Percentiles rank a stretch among this genome's conserved stretches.
Evolutionary conservation across 1,140 invertebrate genomes (phyloP).

Genomic region (Marisa cornuarietis): DNA sequence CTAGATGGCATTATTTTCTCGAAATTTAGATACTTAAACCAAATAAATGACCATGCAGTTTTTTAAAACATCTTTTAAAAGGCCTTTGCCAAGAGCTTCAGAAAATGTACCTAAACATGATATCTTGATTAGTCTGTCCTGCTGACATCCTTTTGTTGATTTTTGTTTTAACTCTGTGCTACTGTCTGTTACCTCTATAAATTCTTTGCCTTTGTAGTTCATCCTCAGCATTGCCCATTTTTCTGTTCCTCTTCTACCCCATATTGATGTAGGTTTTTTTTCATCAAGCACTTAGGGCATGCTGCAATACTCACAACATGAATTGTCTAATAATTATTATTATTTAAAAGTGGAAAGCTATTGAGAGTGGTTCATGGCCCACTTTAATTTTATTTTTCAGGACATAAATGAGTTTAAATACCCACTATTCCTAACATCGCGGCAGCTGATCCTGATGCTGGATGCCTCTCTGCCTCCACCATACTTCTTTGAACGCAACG

Average conservation of each 20-base stretch:
- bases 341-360: neutral
- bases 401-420: slow-evolving; percentile 40
- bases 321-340: neutral
- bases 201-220: neutral
- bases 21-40: too few species aligned
- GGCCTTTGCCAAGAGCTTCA: too few species aligned
- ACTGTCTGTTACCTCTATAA: neutral
- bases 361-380: too few species aligned
- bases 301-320: neutral
- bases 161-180: neutral
- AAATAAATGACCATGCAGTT: too few species aligned
- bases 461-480: slow-evolving; percentile 47
- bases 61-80: too few species aligned
- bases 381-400: slow-evolving; percentile 23
- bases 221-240: neutral
- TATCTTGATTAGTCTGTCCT: neutral
- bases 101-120: too few species aligned
- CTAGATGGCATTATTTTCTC: too few species aligned
- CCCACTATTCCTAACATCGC: slow-evolving; percentile 53
- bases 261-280: neutral
- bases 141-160: neutral
- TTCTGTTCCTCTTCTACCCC: neutral
- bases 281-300: neutral
- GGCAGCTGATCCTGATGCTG: slow-evolving; percentile 48
- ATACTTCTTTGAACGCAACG: slow-evolving; percentile 46